Evolutionary conservation across 2,888 invertebrate genomes (phyloP), one percentile per base, ranked within the genome.

Genomic region (Eueremaeus valkanovi): DNA sequence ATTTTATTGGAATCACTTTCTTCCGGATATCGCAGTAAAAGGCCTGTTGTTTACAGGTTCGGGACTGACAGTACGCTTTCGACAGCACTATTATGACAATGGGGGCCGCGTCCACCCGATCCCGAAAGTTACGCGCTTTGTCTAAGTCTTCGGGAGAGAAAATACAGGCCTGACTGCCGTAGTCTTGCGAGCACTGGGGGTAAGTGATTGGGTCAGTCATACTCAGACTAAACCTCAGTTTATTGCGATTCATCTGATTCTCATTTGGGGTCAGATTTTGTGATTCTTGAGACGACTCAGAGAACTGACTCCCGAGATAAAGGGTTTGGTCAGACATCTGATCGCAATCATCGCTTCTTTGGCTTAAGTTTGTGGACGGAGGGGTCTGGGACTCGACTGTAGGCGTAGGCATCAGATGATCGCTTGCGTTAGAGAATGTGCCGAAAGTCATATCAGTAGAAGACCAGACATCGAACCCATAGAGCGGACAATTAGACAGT

Each of bases 11-110:
- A 33, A 83, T 80, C 49, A 83, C 77, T 33, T 80, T 79, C 79
- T 83, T 83, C 58, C 83, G 80, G 75, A 82, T 82, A 79, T 83
- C 83, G 81, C 83, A 83, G 79, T 83, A 83, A 78, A 81, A 83
- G 18, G 83, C 80, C 83, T 84, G 79, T 42, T 49, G 42, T 70
- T 70, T 70, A 9, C 40, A 70, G 3, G 42, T 42, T 24, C 70
- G 3, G 70, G 42, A 70, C 13, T 33, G 3, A 18, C 49, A 70
- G n/a, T 70, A 70, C 9, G n/a, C 11, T 9, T 70, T 21, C 18
- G 70, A 70, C 36, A 70, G n/a, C 1, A 70, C 36, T 27, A 70
- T 49, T 8, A 70, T 27, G n/a, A 70, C 70, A n/a, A 70, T 8
- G 8, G 21, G 6, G 21, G 70, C 40, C 24, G 24, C 42, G n/a